phyloP scores from a whole-genome alignment of 2,888 invertebrate species.

The Macrophya annulata region DNA sequence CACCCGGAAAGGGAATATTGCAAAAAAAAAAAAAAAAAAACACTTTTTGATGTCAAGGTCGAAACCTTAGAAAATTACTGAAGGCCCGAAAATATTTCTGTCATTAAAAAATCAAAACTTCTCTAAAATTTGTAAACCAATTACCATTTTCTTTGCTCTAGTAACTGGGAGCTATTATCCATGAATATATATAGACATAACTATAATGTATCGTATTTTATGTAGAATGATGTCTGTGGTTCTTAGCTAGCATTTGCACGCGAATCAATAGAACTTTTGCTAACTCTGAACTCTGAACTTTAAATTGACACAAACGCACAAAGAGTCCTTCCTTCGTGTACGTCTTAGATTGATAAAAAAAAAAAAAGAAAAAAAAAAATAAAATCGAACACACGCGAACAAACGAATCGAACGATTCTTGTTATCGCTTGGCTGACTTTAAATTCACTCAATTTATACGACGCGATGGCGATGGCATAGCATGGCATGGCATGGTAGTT shows the following conservation, averaged over 20 bases:
- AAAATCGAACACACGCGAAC: conserved; percentile 5
- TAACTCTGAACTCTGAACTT: conserved; percentile 10
- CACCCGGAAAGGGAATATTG: too few species aligned
- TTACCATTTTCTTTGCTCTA: too few species aligned
- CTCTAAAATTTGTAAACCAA: too few species aligned
- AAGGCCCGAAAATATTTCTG: too few species aligned
- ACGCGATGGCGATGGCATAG: background rate
- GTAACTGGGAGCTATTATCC: background rate
- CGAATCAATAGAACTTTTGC: background rate
- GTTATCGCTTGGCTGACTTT: conserved; percentile 22
- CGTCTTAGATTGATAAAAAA: background rate
- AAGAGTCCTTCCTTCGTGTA: background rate
- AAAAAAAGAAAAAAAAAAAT: background rate
- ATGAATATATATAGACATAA: background rate
- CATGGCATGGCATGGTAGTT: background rate
- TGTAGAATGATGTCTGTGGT: conserved; percentile 3
- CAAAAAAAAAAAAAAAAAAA: too few species aligned
- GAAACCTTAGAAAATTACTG: too few species aligned
- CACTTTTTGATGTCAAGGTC: too few species aligned
- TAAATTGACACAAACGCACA: conserved; percentile 11
- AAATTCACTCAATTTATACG: conserved; percentile 49
- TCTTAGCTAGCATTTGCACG: background rate
- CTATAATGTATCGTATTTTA: too few species aligned
- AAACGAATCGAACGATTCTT: conserved; percentile 41
- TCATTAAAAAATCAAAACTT: too few species aligned